Evolutionary conservation across 2,113 vertebrate genomes (phyloP), one percentile per base, ranked within the genome.

Genomic region (Reinhardtius hippoglossoides): DNA sequence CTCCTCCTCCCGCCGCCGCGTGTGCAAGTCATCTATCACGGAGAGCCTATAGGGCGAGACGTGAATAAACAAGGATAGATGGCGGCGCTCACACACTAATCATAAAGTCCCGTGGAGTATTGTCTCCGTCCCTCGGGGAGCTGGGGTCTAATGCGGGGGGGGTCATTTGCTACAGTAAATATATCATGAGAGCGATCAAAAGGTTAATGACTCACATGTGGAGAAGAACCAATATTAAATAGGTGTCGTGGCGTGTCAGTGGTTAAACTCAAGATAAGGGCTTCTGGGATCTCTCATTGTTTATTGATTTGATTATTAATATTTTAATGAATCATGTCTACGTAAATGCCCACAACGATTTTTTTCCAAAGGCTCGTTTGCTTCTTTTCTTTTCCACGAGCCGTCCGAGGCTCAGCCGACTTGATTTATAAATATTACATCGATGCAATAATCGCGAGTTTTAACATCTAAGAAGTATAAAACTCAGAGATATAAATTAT

Each of bases 31-130:
- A 81, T 91, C 78, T 67, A 55, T 88, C 78, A 81, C 72, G 48
- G 2, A 71, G 71, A 66, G 66, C 83, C 79, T 83, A 76, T 87
- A 86, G 42, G 59, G 55, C 72, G 55, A 55, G 2, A 52, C 40
- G 24, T 61, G 81, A 87, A 75, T 83, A 89, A 91, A 90, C 81
- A 78, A 67, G 69, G 57, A 67, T 37, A 21, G 67, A 82, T 72
- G 58, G 61, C 81, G 68, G 68, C 55, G 71, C 81, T 56, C 61
- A 57, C 73, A 81, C 70, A 83, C 73, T 78, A 67, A 85, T 81
- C 75, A 60, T 78, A 44, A 68, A 71, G 62, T 73, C 42, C 67
- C 31, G 31, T 82, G 83, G 24, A 87, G 81, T 87, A 60, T 50
- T 46, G 59, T 63, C 15, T 15, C 27, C 55, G 46, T 72, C 40